Percentiles rank a stretch among this genome's conserved stretches.
phyloP scores from a whole-genome alignment of 2,113 vertebrate genomes.

The Atherinomorus stipes region DNA sequence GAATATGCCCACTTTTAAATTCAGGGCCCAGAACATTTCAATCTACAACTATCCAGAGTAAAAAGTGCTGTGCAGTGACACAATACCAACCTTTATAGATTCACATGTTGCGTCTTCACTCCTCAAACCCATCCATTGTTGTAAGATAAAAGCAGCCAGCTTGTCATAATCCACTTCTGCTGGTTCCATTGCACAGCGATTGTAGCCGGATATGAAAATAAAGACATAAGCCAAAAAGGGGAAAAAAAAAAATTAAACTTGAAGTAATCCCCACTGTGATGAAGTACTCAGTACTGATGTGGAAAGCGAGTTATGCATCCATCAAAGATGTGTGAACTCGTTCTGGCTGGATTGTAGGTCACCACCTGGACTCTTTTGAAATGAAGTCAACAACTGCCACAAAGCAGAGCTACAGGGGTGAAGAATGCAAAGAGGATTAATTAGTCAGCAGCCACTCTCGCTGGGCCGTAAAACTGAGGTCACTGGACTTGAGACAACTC shows the following conservation, averaged over 20 bases:
- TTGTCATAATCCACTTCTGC: conserved; percentile 43
- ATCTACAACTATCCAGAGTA: not conserved
- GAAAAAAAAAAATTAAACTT: not conserved
- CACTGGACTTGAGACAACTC: conserved; percentile 17
- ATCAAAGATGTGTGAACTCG: conserved; percentile 12
- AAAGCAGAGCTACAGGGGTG: conserved; percentile 57
- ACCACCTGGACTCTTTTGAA: conserved; percentile 59
- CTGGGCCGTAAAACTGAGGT: conserved; percentile 39
- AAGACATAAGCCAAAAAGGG: conserved; percentile 37
- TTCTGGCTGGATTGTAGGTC: conserved; percentile 40
- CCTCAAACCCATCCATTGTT: conserved; percentile 27
- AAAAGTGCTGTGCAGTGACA: not conserved
- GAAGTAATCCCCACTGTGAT: not conserved
- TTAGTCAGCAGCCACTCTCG: conserved; percentile 75
- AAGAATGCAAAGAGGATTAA: conserved; percentile 81
- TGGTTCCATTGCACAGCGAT: conserved; percentile 28
- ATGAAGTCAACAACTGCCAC: conserved; percentile 53
- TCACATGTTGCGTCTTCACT: conserved; percentile 30
- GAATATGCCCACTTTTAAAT: not conserved
- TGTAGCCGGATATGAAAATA: conserved; percentile 1
- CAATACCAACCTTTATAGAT: conserved; percentile 59
- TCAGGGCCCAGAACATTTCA: not conserved
- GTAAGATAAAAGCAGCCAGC: conserved; percentile 4
- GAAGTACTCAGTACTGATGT: conserved; percentile 1
- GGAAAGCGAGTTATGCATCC: not conserved